phyloP scores from a whole-genome alignment of 2,113 vertebrate species.

The Cephalopterus ornatus region DNA sequence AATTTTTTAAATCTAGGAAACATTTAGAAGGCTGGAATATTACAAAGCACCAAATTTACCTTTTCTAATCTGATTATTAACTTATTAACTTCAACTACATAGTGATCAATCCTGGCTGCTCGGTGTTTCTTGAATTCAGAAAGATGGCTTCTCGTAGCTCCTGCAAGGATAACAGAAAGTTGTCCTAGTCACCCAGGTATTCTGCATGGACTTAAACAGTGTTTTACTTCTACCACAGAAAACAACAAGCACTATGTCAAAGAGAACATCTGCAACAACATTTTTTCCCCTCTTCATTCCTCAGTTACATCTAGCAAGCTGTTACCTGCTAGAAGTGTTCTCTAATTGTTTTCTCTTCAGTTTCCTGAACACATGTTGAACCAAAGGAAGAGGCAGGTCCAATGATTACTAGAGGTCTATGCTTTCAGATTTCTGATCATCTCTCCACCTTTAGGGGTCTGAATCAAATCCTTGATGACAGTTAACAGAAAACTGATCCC shows the following conservation, averaged over 20 bases:
- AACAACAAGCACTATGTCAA: background rate
- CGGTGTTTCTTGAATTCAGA: constrained; percentile 92
- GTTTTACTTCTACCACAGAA: background rate
- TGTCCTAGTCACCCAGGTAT: background rate
- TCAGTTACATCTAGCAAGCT: background rate
- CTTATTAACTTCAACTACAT: constrained; percentile 97
- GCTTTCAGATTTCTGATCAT: background rate
- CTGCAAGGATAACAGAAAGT: constrained; percentile 45
- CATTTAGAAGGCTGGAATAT: background rate
- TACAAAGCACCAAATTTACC: constrained; percentile 71
- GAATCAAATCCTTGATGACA: background rate
- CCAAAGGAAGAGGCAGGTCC: background rate
- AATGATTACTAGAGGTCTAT: background rate
- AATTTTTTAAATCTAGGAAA: background rate
- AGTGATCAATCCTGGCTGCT: constrained; percentile 95
- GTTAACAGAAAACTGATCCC: background rate
- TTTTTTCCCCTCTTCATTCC: background rate
- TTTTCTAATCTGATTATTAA: constrained; percentile 97
- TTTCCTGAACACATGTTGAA: background rate
- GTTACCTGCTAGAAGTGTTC: background rate
- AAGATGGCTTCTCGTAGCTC: constrained; percentile 87
- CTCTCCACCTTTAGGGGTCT: background rate
- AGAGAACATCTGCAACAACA: background rate
- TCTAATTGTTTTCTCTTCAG: background rate
- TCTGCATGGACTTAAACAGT: background rate